Evolutionary conservation across 1,140 invertebrate species (phyloP).

Genomic region (Marisa cornuarietis): DNA sequence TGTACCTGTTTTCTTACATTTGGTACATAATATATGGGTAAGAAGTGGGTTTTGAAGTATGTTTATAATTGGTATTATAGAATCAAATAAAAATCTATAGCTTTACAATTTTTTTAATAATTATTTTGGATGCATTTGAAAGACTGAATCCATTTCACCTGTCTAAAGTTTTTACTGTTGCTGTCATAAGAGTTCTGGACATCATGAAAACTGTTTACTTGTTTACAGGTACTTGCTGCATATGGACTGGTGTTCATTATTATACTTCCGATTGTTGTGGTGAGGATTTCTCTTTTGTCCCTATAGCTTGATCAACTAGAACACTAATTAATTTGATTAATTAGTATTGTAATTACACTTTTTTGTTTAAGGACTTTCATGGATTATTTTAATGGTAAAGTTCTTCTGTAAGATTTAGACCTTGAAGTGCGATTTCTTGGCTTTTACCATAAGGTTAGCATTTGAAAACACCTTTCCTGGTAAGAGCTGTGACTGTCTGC

Average conservation of each 20-base stretch:
- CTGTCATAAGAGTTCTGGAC: not conserved
- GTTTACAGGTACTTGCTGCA: slow-evolving; percentile 79
- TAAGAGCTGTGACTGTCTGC: not conserved
- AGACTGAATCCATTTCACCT: no score
- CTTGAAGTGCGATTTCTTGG: not conserved
- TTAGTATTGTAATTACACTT: not conserved
- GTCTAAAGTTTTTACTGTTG: no score
- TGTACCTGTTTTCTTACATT: not conserved
- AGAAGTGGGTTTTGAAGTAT: no score
- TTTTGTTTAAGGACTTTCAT: not conserved
- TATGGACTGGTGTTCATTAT: slow-evolving; percentile 99
- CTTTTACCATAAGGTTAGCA: no score
- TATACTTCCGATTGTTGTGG: slow-evolving; percentile 88
- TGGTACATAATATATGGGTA: no score
- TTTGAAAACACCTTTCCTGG: not conserved
- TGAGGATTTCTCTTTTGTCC: slow-evolving; percentile 50
- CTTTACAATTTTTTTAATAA: no score
- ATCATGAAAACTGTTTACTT: slow-evolving; percentile 28
- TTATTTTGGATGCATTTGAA: no score
- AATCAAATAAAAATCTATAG: no score
- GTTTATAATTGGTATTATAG: no score
- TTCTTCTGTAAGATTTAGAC: not conserved
- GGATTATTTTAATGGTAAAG: no score
- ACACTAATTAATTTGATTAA: not conserved
- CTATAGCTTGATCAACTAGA: not conserved